A percentile compares a stretch with the other conserved stretches of the same genome.
Conservation (phyloP, 2,888 invertebrate genomes). For the Drosophila neonasuta region DNA sequence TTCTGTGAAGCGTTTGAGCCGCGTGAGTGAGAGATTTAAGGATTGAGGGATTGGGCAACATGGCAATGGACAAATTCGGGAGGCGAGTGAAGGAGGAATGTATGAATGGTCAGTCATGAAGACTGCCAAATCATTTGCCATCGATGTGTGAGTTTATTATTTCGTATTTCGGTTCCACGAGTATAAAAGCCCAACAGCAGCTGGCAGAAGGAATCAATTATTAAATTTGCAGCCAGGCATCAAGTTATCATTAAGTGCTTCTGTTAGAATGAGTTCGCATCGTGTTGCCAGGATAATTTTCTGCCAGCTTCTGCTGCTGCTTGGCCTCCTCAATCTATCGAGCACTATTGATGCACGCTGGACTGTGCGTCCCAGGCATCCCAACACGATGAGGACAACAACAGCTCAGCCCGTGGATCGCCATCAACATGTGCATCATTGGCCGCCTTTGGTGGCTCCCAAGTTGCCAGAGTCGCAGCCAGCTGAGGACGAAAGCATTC, state of each 20-base stretch:
- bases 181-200: conserved; percentile 67
- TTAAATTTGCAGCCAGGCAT: conserved; percentile 41
- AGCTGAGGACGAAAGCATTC: conserved; percentile 11
- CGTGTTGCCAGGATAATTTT: conserved; percentile 19
- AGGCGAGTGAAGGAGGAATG: background rate
- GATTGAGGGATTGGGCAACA: conserved; percentile 14
- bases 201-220: conserved; percentile 64
- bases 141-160: conserved; percentile 52
- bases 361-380: conserved; percentile 39
- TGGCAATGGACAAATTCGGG: background rate
- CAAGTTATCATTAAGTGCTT: conserved; percentile 35
- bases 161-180: background rate
- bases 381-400: conserved; percentile 29
- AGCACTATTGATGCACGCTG: conserved; percentile 36
- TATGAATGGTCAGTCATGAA: background rate
- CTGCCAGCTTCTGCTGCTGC: conserved; percentile 12
- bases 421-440: conserved; percentile 46
- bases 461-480: conserved; percentile 2
- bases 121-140: conserved; percentile 57
- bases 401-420: conserved; percentile 34
- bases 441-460: conserved; percentile 50
- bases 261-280: conserved; percentile 26
- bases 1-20: conserved; percentile 32
- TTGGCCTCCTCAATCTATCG: background rate
- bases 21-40: conserved; percentile 4